A percentile compares a stretch with the other conserved stretches of the same genome.
Evolutionary conservation across 2,113 vertebrate genomes (phyloP).

Genomic region (Felis chaus): DNA sequence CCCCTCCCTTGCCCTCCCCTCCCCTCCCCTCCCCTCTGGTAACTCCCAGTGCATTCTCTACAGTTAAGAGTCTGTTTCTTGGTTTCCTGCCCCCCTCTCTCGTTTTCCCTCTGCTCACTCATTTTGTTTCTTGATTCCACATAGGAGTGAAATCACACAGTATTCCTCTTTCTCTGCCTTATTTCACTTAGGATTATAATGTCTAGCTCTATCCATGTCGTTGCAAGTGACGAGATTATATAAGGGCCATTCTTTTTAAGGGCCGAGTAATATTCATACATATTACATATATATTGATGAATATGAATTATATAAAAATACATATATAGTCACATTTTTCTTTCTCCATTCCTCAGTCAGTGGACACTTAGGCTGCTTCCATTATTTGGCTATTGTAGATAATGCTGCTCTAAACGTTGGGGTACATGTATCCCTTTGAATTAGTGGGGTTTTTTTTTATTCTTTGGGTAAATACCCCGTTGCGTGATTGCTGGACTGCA

Average conservation of each 20-base stretch:
- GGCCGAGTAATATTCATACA: neutral
- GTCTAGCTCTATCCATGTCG: neutral
- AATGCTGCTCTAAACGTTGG: neutral
- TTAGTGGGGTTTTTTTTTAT: neutral
- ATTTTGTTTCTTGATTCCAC: no score
- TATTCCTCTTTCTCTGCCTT: neutral
- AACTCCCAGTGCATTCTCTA: neutral
- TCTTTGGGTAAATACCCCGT: neutral
- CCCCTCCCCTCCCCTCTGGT: neutral
- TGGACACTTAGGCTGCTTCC: neutral
- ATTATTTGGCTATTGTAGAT: neutral
- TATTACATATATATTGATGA: no score
- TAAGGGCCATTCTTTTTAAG: neutral
- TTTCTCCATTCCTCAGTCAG: neutral
- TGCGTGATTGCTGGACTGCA: neutral
- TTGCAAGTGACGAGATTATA: neutral
- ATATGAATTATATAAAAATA: neutral
- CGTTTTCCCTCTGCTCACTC: neutral
- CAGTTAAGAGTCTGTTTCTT: neutral
- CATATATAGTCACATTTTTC: neutral
- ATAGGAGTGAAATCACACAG: no score
- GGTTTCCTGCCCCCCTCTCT: neutral
- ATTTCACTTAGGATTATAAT: neutral
- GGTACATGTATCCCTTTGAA: neutral
- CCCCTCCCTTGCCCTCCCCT: neutral